Base-by-base conservation (phyloP, 2,888 invertebrate genomes). In the Aproaerema taeniolella region DNA sequence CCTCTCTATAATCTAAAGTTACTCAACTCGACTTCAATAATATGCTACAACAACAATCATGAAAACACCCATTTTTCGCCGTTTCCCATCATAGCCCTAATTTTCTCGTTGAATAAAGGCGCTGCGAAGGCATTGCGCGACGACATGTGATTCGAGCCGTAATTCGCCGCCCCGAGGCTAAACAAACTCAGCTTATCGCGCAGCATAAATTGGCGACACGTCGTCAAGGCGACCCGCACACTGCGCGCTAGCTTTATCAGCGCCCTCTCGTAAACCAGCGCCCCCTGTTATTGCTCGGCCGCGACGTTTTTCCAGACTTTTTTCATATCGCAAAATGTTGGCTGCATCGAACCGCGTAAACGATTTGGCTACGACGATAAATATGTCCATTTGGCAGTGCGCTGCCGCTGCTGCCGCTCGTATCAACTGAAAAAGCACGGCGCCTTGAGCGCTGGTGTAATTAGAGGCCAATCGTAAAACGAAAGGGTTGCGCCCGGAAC, bases 381-480 rank as follows among this genome's bases (percentile, higher is more conserved):
- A 81, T 78, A 76, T 67, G 71, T 74, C 67, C 76, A 81, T 81
- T 83, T 82, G 80, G 83, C 83, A 77, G 58, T 64, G 68, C 54
- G 53, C 62, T 53, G 64, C 47, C 55, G 62, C 61, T 61, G 56
- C 52, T 52, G 50, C n/a, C n/a, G 59, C 63, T 68, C 65, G 57
- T 76, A 76, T 75, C 71, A 67, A 67, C 64, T 60, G 68, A 79
- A 83, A 82, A 83, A 82, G 69, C 67, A 58, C 58, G 65, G 67
- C 67, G 83, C 82, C 82, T 83, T 82, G 76, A 85, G 80, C 82
- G 78, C 64, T 57, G 57, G 58, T 69, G 80, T 83, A 86, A 86
- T 86, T 85, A 86, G 83, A 81, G 80, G 73, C 80, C 82, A 81
- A 85, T 83, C 83, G 85, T 86, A 83, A 83, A 86, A 81, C 81